These are phyloP conservation scores for Desmophyllum pertusum DNA, from an alignment of 92 coral and sea anemone genomes.

Conservation along the genomic window DNA sequence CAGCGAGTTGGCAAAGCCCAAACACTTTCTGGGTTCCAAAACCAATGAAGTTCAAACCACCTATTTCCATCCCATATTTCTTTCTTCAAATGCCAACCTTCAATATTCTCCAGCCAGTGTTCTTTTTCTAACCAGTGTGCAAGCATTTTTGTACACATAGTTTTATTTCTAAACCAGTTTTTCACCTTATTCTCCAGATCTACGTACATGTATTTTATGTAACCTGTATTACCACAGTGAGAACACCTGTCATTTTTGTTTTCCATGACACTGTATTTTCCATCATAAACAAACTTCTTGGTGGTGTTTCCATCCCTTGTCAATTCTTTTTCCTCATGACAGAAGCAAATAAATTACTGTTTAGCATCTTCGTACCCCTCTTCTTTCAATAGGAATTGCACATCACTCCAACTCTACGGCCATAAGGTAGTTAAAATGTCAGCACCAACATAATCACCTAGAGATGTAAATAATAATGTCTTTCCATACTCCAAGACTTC, in stretches of 20 bases:
- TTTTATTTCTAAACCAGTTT: slow-evolving; percentile 67
- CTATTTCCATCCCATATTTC: slow-evolving; percentile 86
- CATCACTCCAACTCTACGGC: slow-evolving; percentile 70
- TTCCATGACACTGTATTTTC: slow-evolving; percentile 69
- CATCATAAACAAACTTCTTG: slow-evolving; percentile 52
- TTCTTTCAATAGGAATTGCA: slow-evolving; percentile 65
- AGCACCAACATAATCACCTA: slow-evolving; percentile 52
- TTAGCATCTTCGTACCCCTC: slow-evolving; percentile 71
- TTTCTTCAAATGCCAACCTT: slow-evolving; percentile 42
- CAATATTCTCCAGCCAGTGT: slow-evolving; percentile 49
- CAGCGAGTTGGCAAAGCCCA: slow-evolving; percentile 75
- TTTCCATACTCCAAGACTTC: slow-evolving; percentile 76
- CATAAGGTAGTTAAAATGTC: slow-evolving; percentile 61
- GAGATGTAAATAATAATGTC: slow-evolving; percentile 41
- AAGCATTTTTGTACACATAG: slow-evolving; percentile 66
- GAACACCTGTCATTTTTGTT: slow-evolving; percentile 48
- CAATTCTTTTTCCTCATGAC: slow-evolving; percentile 47
- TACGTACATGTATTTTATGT: slow-evolving; percentile 65
- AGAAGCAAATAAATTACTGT: slow-evolving; percentile 62
- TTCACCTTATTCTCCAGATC: slow-evolving; percentile 63
- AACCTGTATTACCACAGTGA: slow-evolving; percentile 61
- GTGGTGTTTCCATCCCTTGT: slow-evolving; percentile 63
- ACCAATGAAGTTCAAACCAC: slow-evolving; percentile 76
- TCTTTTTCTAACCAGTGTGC: slow-evolving; percentile 54
- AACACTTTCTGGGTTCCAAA: slow-evolving; percentile 67